These are phyloP conservation scores for Paratrypauchen microcephalus DNA, from an alignment of 2,797 vertebrate species.

Conservation along the genomic window DNA sequence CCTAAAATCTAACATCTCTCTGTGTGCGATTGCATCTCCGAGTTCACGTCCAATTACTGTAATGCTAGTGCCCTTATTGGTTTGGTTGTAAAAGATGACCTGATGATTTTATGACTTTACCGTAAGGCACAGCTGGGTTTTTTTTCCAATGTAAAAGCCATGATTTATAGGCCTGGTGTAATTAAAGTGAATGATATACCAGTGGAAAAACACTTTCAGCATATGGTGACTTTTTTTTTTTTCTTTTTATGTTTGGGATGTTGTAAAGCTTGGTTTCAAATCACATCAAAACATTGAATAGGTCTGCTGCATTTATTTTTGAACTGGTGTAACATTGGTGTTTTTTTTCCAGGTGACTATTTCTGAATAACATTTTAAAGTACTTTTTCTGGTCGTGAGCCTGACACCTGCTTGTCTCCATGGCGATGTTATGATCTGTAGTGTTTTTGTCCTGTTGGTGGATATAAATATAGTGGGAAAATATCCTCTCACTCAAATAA, in stretches of 20 bases:
- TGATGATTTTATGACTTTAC: slow-evolving; percentile 16
- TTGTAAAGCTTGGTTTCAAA: neutral
- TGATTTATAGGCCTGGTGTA: neutral
- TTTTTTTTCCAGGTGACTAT: too few species aligned
- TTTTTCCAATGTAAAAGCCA: slow-evolving; percentile 10
- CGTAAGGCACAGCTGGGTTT: slow-evolving; percentile 5
- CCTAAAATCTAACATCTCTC: slow-evolving; percentile 34
- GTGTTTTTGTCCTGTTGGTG: too few species aligned
- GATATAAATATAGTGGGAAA: too few species aligned
- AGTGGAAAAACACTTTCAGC: neutral
- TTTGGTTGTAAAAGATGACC: slow-evolving; percentile 33
- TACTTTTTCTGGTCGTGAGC: too few species aligned
- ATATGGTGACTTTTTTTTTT: neutral
- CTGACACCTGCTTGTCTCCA: too few species aligned
- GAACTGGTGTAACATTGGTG: too few species aligned
- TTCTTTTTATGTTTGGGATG: neutral
- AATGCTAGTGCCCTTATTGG: slow-evolving; percentile 26
- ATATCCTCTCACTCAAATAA: too few species aligned
- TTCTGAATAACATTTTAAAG: neutral
- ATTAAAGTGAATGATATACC: neutral
- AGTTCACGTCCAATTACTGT: slow-evolving; percentile 18
- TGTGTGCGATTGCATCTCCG: slow-evolving; percentile 22
- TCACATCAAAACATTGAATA: neutral
- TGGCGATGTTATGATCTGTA: too few species aligned
- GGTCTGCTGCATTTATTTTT: neutral